These are phyloP conservation scores for Syrista parreyssii DNA, from an alignment of 2,888 invertebrate species.

Conservation along the genomic window DNA sequence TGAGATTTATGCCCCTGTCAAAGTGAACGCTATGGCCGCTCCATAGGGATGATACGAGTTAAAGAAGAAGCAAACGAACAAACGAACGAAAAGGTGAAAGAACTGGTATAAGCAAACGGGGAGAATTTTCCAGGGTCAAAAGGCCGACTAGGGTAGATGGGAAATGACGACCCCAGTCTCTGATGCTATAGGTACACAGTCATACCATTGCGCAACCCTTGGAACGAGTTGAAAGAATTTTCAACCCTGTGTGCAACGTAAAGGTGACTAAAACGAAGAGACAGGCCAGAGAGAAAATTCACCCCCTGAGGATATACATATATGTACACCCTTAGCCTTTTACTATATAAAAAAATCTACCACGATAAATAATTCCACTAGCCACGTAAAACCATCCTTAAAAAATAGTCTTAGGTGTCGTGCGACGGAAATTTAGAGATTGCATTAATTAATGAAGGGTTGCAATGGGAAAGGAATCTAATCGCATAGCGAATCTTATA, in stretches of 20 bases:
- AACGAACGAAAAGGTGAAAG: background rate
- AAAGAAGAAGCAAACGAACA: background rate
- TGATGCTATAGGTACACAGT: background rate
- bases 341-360: background rate
- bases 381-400: background rate
- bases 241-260: background rate
- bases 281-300: background rate
- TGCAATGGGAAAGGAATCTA: background rate
- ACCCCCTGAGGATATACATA: background rate
- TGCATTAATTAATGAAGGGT: background rate
- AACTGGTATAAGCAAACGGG: background rate
- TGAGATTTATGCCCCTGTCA: constrained; percentile 44
- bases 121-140: background rate
- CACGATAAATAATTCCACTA: background rate
- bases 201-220: background rate
- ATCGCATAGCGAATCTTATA: background rate
- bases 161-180: background rate
- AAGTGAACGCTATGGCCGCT: constrained; percentile 18
- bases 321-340: background rate
- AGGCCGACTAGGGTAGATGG: background rate
- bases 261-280: background rate
- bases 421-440: background rate
- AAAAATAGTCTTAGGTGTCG: background rate
- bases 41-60: constrained; percentile 19
- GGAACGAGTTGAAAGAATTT: background rate